These are phyloP conservation scores for Cyrtonyx montezumae DNA, from an alignment of 2,113 vertebrate species.

Conservation along the genomic window DNA sequence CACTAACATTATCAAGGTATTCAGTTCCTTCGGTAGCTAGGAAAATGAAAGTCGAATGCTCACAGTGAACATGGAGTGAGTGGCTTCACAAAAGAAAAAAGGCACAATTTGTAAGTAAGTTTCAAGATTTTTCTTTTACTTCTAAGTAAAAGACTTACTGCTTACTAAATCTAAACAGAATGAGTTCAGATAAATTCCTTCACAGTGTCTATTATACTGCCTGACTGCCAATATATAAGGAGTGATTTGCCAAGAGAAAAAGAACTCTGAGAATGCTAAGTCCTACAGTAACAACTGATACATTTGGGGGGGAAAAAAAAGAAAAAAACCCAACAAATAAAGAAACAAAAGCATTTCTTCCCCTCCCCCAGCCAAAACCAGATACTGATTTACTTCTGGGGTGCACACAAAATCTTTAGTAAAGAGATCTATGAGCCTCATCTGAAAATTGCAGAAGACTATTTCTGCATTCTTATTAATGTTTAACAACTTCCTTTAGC, in stretches of 20 bases:
- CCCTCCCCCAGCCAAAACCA: background rate
- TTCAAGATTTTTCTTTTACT: background rate
- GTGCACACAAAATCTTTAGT: background rate
- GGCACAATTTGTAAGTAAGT: background rate
- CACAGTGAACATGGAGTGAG: background rate
- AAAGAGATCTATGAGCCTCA: background rate
- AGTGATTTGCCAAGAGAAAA: conserved; percentile 31
- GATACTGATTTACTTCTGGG: background rate
- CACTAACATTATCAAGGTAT: background rate
- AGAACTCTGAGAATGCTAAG: background rate
- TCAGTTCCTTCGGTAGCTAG: background rate
- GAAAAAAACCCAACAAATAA: background rate
- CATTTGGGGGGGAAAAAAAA: background rate
- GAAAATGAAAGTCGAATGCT: background rate
- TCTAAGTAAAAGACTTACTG: background rate
- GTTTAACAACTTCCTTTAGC: background rate
- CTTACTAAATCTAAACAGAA: background rate
- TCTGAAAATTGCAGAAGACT: background rate
- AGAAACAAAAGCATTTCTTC: background rate
- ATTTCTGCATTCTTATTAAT: background rate
- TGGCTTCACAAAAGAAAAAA: background rate
- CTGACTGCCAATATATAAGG: background rate
- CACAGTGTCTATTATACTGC: background rate
- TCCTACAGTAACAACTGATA: background rate
- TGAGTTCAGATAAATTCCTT: background rate